These are phyloP conservation scores for Drosophila histrio DNA, from an alignment of 2,888 invertebrate species.

Conservation along the genomic window DNA sequence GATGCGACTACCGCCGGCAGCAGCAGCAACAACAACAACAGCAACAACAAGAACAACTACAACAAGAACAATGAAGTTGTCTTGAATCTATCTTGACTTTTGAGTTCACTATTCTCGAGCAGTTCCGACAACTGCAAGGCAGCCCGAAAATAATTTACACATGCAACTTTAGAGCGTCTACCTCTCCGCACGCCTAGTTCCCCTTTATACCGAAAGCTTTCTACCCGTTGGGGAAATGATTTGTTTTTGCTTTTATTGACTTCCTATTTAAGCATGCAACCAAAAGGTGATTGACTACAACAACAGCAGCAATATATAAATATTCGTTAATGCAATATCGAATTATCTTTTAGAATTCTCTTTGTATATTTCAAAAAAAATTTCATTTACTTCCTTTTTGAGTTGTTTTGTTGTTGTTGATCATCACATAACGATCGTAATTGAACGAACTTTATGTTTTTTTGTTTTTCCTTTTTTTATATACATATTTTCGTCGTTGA, in stretches of 20 bases:
- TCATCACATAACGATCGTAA: slow-evolving; percentile 27
- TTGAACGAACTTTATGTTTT: slow-evolving; percentile 15
- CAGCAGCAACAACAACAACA: slow-evolving; percentile 24
- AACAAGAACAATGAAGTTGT: slow-evolving; percentile 48
- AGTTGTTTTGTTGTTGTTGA: slow-evolving; percentile 21
- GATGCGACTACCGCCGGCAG: slow-evolving; percentile 64
- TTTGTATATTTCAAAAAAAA: slow-evolving; percentile 25
- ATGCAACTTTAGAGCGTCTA: slow-evolving; percentile 41
- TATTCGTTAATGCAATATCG: slow-evolving; percentile 44
- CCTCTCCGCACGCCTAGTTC: neutral
- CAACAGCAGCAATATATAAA: slow-evolving; percentile 23
- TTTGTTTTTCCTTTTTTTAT: slow-evolving; percentile 23
- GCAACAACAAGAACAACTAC: slow-evolving; percentile 4
- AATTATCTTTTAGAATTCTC: slow-evolving; percentile 55
- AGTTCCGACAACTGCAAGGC: slow-evolving; percentile 75
- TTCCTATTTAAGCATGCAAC: slow-evolving; percentile 65
- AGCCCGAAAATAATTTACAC: slow-evolving; percentile 56
- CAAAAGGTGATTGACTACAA: slow-evolving; percentile 76
- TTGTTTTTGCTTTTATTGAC: slow-evolving; percentile 67
- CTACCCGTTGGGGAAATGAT: slow-evolving; percentile 35
- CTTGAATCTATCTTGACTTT: slow-evolving; percentile 63
- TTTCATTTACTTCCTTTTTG: slow-evolving; percentile 63
- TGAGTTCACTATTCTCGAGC: slow-evolving; percentile 63
- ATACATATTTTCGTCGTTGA: slow-evolving; percentile 30
- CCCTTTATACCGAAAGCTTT: neutral